phyloP scores from a whole-genome alignment of 1,140 invertebrate genomes.

The Lepidotrigona ventralis region DNA sequence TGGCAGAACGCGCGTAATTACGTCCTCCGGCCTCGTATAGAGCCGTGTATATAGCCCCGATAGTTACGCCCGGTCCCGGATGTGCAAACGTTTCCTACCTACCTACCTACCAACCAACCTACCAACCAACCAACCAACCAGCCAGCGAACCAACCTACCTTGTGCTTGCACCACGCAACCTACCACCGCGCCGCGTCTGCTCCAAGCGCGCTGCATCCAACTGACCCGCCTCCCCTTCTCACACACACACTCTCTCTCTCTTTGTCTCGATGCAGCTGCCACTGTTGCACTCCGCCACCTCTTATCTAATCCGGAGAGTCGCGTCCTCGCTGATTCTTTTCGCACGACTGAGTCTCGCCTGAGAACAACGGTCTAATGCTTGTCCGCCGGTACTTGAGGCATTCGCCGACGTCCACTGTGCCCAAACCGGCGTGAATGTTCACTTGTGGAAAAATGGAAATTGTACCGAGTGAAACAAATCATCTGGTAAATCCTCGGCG shows the following conservation, averaged over 20 bases:
- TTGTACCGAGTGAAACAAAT: too few species aligned
- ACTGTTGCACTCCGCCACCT: slow-evolving; percentile 18
- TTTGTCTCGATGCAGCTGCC: slow-evolving; percentile 8
- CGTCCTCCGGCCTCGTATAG: slow-evolving; percentile 67
- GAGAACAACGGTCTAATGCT: background rate
- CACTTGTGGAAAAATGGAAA: background rate
- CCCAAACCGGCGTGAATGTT: background rate
- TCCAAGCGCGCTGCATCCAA: slow-evolving; percentile 35
- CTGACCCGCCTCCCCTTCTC: slow-evolving; percentile 36
- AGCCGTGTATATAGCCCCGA: slow-evolving; percentile 57
- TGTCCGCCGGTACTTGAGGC: background rate
- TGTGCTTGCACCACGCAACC: slow-evolving; percentile 49
- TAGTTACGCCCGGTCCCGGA: slow-evolving; percentile 68
- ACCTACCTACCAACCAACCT: slow-evolving; percentile 50
- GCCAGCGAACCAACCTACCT: slow-evolving; percentile 48
- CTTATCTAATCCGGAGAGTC: slow-evolving; percentile 36
- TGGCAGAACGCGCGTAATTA: slow-evolving; percentile 79
- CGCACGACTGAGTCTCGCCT: background rate
- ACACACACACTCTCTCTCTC: background rate
- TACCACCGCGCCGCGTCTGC: slow-evolving; percentile 44
- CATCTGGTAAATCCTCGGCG: too few species aligned
- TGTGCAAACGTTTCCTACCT: slow-evolving; percentile 67
- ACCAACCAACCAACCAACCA: slow-evolving; percentile 51
- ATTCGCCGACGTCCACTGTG: background rate
- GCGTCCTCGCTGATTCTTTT: background rate